A percentile compares a stretch with the other conserved stretches of the same genome.
These are phyloP conservation scores for Nestor notabilis DNA, from an alignment of 2,113 vertebrate genomes.

Conservation along the genomic window DNA sequence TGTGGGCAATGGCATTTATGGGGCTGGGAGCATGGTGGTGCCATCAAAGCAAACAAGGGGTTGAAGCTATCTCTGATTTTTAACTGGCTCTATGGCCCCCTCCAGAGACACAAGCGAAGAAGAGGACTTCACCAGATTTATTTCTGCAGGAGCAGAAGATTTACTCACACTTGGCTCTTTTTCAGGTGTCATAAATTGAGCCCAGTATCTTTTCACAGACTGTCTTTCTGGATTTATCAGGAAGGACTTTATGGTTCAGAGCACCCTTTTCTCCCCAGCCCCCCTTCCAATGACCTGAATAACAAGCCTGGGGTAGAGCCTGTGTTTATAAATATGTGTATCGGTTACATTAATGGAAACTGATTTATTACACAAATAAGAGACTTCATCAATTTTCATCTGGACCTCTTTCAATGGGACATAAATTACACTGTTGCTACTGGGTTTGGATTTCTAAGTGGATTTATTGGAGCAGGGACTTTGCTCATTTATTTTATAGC, in stretches of 20 bases:
- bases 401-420: slow-evolving; percentile 19
- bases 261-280: background rate
- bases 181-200: slow-evolving; percentile 44
- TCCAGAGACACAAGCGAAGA: background rate
- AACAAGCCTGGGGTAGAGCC: background rate
- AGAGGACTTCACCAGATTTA: slow-evolving; percentile 23
- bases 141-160: background rate
- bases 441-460: slow-evolving; percentile 53
- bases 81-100: background rate
- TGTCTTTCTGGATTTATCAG: slow-evolving; percentile 58
- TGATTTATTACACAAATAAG: slow-evolving; percentile 62
- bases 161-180: slow-evolving; percentile 23
- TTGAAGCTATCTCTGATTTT: background rate
- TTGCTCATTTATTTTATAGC: slow-evolving; percentile 57
- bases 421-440: slow-evolving; percentile 58
- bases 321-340: slow-evolving; percentile 32
- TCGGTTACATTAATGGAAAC: slow-evolving; percentile 36
- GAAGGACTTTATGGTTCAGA: slow-evolving; percentile 1
- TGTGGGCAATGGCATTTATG: accelerated
- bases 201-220: background rate
- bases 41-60: background rate
- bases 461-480: slow-evolving; percentile 47
- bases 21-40: background rate
- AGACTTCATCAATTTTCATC: slow-evolving; percentile 51
- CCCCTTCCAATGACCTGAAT: background rate